phyloP scores from a whole-genome alignment of 2,888 invertebrate species.

The Lomographa bimaculata region DNA sequence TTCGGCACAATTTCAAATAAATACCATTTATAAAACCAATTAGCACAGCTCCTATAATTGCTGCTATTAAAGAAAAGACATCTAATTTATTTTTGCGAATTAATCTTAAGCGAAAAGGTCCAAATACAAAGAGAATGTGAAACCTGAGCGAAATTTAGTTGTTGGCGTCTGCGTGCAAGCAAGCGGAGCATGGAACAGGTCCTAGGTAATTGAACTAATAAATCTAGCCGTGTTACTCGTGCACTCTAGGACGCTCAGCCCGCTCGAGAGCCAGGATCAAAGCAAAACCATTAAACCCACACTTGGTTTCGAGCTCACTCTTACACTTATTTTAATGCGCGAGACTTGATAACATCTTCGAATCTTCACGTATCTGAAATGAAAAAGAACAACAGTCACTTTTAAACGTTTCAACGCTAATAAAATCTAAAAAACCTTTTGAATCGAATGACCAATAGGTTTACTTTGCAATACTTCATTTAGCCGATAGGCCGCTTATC shows the following conservation, averaged over 20 bases:
- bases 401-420: too few species aligned
- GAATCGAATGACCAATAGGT: too few species aligned
- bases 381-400: too few species aligned
- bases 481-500: conserved; percentile 30
- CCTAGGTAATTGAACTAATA: conserved; percentile 81
- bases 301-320: conserved; percentile 55
- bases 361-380: too few species aligned
- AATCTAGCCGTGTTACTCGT: conserved; percentile 73
- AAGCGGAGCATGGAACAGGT: conserved; percentile 69
- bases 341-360: too few species aligned
- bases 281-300: conserved; percentile 71
- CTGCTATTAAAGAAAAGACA: too few species aligned
- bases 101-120: conserved; percentile 37
- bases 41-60: too few species aligned
- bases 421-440: too few species aligned
- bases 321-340: conserved; percentile 50
- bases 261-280: conserved; percentile 54
- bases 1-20: too few species aligned
- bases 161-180: conserved; percentile 72
- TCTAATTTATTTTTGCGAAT: conserved; percentile 41
- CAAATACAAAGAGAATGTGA: conserved; percentile 53
- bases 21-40: too few species aligned
- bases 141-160: conserved; percentile 71
- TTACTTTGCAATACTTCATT: conserved; percentile 19
- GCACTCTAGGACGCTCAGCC: too few species aligned